phyloP scores from a whole-genome alignment of 2,797 vertebrate species.

The Protonibea diacanthus region DNA sequence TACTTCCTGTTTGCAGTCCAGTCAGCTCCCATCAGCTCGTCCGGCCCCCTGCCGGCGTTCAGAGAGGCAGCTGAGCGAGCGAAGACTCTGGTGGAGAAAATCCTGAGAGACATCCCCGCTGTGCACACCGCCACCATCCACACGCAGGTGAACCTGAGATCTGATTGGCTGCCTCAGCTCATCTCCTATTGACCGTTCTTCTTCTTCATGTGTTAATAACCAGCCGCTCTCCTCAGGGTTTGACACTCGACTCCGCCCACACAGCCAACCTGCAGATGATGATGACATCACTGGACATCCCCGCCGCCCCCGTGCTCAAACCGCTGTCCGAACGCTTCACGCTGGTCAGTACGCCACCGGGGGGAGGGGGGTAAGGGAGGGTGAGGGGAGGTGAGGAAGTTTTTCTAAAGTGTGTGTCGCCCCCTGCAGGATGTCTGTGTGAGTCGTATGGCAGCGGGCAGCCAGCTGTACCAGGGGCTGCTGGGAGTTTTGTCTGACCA shows the following conservation, averaged over 20 bases:
- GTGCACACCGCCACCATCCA: conserved; percentile 66
- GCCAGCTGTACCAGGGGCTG: conserved; percentile 81
- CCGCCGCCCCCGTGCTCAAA: conserved; percentile 70
- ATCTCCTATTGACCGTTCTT: background rate
- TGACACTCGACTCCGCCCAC: conserved; percentile 61
- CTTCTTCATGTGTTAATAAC: background rate
- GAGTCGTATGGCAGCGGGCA: conserved; percentile 78
- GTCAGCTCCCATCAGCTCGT: conserved; percentile 68
- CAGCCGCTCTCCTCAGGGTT: conserved; percentile 54
- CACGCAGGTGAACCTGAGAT: conserved; percentile 29
- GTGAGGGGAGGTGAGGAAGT: no score
- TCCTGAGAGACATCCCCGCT: conserved; percentile 65
- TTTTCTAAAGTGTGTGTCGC: conserved; percentile 2
- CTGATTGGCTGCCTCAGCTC: background rate
- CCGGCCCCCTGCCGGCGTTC: conserved; percentile 37
- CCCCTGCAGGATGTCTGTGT: conserved; percentile 84
- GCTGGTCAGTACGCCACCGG: conserved; percentile 69
- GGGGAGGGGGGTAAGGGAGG: no score
- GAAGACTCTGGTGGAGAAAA: conserved; percentile 81
- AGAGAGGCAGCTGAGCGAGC: conserved; percentile 70
- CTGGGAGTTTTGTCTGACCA: conserved; percentile 67
- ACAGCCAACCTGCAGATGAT: conserved; percentile 67
- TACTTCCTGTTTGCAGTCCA: conserved; percentile 49
- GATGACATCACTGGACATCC: conserved; percentile 63
- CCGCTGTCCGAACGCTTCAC: conserved; percentile 61